Evolutionary conservation across 2,113 vertebrate genomes (phyloP).

Genomic region (Morone saxatilis): DNA sequence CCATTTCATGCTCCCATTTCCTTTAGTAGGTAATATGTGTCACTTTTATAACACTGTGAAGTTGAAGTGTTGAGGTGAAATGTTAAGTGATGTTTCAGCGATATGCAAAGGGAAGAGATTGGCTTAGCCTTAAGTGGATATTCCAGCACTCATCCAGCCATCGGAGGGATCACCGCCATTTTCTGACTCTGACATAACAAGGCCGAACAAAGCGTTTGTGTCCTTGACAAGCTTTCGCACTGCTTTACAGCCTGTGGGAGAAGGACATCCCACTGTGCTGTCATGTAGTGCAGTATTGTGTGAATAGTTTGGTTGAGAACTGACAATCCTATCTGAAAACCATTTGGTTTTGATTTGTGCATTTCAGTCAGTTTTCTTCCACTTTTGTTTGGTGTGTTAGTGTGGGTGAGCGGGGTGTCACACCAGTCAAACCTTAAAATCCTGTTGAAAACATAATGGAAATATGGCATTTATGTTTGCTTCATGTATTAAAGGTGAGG

Average conservation of each 20-base stretch:
- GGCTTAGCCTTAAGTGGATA: constrained; percentile 75
- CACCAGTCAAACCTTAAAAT: too few relatives aligned
- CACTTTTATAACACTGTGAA: constrained; percentile 78
- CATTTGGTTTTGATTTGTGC: not conserved
- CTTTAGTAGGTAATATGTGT: constrained; percentile 80
- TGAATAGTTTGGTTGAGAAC: not conserved
- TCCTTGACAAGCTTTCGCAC: constrained; percentile 57
- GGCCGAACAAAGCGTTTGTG: constrained; percentile 24
- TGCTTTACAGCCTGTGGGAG: constrained; percentile 33
- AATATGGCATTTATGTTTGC: too few relatives aligned
- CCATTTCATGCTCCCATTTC: constrained; percentile 78
- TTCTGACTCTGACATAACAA: constrained; percentile 56
- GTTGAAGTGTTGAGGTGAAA: constrained; percentile 79
- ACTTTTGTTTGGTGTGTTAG: not conserved
- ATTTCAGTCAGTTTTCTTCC: not conserved
- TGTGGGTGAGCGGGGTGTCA: not conserved
- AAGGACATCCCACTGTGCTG: constrained; percentile 20
- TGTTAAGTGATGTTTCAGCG: constrained; percentile 79
- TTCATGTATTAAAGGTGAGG: too few relatives aligned
- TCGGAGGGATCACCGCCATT: constrained; percentile 45
- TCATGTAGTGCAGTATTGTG: not conserved
- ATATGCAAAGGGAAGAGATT: constrained; percentile 73
- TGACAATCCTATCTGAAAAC: too few relatives aligned
- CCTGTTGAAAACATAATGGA: too few relatives aligned
- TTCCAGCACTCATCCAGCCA: constrained; percentile 55